Conservation (phyloP, 1,140 invertebrate species). For the Tribolium castaneum region DNA sequence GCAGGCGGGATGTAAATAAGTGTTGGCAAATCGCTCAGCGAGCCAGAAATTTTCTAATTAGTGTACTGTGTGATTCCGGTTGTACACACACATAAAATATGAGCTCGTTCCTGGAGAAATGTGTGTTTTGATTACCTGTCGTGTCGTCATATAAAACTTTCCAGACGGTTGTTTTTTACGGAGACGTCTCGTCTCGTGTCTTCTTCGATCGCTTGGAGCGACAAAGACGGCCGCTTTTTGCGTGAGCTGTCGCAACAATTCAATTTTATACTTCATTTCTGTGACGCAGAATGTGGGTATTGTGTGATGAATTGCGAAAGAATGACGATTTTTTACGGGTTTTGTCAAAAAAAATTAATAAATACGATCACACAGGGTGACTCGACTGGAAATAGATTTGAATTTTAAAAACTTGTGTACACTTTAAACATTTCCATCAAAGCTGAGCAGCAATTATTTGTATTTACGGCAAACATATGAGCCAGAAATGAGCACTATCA, state of each 20-base stretch:
- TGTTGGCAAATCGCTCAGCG: neutral
- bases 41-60: no score
- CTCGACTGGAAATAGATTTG: no score
- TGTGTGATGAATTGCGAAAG: neutral
- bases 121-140: constrained; percentile 37
- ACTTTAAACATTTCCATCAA: no score
- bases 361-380: no score
- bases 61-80: neutral
- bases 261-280: constrained; percentile 37
- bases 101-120: constrained; percentile 30
- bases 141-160: constrained; percentile 34
- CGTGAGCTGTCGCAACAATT: constrained; percentile 1
- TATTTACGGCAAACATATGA: no score
- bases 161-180: neutral
- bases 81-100: constrained; percentile 23
- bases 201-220: neutral
- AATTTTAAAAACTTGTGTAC: no score
- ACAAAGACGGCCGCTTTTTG: neutral
- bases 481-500: no score
- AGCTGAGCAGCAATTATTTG: no score
- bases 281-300: neutral
- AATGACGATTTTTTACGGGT: constrained; percentile 5
- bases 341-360: neutral
- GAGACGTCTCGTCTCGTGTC: neutral
- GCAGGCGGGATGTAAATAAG: constrained; percentile 20